These are phyloP conservation scores for Callipepla californica DNA, from an alignment of 2,113 vertebrate species.

Conservation along the genomic window DNA sequence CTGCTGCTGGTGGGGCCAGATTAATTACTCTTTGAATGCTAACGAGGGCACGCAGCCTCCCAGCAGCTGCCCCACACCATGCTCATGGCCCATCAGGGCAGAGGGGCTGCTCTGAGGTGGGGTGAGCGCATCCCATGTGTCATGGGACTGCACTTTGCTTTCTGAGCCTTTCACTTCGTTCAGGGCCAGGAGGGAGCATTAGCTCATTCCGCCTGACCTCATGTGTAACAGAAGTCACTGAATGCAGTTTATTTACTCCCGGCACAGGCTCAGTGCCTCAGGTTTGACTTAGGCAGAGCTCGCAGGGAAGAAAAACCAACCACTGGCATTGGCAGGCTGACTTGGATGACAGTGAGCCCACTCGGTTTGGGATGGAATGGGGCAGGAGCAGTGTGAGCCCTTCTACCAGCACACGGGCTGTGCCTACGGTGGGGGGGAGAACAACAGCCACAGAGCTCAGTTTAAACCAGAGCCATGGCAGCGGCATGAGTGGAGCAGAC, in stretches of 20 bases:
- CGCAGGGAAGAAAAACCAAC: not conserved
- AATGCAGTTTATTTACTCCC: not conserved
- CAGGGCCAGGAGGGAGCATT: constrained; percentile 44
- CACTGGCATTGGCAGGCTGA: not conserved
- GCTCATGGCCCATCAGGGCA: not conserved
- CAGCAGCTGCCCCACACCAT: not conserved
- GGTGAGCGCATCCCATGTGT: not conserved
- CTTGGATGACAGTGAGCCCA: no score
- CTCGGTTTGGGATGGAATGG: no score
- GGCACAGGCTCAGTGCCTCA: not conserved
- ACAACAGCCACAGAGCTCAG: no score
- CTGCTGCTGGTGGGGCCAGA: accelerated
- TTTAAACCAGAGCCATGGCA: no score
- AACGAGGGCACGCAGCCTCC: not conserved
- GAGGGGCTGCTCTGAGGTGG: not conserved
- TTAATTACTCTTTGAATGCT: not conserved
- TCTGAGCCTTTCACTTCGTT: not conserved
- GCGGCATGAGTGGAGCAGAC: not conserved
- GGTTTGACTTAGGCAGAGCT: not conserved
- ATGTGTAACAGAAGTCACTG: not conserved
- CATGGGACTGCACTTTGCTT: not conserved
- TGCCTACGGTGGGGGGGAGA: not conserved
- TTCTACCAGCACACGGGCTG: not conserved
- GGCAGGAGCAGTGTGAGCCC: not conserved
- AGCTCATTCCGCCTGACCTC: constrained; percentile 59